Percentiles rank a stretch among this genome's conserved stretches.
Evolutionary conservation across 2,888 invertebrate genomes (phyloP).

Genomic region (Synergus itoensis): DNA sequence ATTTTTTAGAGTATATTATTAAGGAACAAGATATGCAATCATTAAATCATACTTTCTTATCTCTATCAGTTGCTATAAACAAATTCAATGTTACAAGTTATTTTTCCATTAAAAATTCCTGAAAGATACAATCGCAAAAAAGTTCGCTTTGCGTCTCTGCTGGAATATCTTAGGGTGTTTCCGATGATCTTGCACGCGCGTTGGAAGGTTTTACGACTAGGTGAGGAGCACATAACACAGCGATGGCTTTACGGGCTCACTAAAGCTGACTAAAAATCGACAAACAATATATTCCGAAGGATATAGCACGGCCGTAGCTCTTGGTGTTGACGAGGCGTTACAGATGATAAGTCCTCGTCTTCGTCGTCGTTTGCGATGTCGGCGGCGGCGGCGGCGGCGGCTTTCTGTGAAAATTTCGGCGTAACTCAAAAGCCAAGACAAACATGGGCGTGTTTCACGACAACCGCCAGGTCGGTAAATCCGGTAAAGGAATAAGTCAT

Average conservation of each 20-base stretch:
- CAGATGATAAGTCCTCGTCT: slow-evolving; percentile 63
- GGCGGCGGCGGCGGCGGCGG: slow-evolving; percentile 61
- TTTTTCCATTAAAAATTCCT: background rate
- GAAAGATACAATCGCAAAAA: slow-evolving; percentile 6
- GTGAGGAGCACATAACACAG: slow-evolving; percentile 49
- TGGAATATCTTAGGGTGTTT: background rate
- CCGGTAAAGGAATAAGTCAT: slow-evolving; percentile 64
- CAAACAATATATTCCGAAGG: slow-evolving; percentile 70
- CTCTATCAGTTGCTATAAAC: background rate
- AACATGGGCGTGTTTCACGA: slow-evolving; percentile 74
- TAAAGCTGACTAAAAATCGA: slow-evolving; percentile 71
- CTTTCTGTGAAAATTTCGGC: slow-evolving; percentile 76
- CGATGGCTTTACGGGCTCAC: slow-evolving; percentile 64
- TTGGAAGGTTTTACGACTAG: slow-evolving; percentile 56
- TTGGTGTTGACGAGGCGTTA: slow-evolving; percentile 60
- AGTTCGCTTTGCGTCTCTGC: background rate
- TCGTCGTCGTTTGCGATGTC: slow-evolving; percentile 50
- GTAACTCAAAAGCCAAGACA: slow-evolving; percentile 76
- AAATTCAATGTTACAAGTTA: background rate
- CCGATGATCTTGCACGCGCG: slow-evolving; percentile 43
- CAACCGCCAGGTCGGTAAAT: slow-evolving; percentile 65
- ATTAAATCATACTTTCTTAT: too few species aligned
- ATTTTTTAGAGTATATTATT: too few species aligned
- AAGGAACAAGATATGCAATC: too few species aligned
- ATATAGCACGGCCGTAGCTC: slow-evolving; percentile 55